phyloP scores from a whole-genome alignment of 2,797 vertebrate genomes.

The Vireo griseus region DNA sequence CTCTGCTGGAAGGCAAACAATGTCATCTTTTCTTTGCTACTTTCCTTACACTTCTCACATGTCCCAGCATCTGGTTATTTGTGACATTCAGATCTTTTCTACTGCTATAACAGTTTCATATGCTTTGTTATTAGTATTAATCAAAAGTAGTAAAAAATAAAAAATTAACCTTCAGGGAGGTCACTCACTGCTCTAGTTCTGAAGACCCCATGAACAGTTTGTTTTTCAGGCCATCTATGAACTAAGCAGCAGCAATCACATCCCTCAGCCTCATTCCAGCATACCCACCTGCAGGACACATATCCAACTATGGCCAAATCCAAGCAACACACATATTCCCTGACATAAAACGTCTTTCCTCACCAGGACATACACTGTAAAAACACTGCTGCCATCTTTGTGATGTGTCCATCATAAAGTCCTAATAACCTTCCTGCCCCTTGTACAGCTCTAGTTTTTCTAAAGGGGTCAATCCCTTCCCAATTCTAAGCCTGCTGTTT shows the following conservation, averaged over 20 bases:
- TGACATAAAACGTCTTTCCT: background rate
- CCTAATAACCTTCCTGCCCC: background rate
- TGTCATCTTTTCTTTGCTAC: background rate
- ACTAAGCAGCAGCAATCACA: background rate
- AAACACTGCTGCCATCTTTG: background rate
- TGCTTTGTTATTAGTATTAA: background rate
- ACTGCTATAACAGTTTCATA: background rate
- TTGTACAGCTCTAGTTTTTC: background rate
- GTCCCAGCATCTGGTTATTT: background rate
- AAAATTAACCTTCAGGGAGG: background rate
- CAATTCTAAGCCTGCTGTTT: background rate
- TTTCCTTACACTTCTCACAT: background rate
- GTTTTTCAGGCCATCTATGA: background rate
- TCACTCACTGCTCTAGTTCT: background rate
- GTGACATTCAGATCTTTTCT: background rate
- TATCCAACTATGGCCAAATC: background rate
- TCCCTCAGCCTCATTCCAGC: background rate
- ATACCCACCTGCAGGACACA: background rate
- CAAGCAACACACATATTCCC: background rate
- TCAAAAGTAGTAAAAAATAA: background rate
- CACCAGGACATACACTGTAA: background rate
- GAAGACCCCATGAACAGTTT: background rate
- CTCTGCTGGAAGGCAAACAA: background rate
- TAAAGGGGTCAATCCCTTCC: background rate
- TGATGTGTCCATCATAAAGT: accelerated